A percentile compares a stretch with the other conserved stretches of the same genome.
Evolutionary conservation across 2,888 invertebrate genomes (phyloP).

Genomic region (Tipula confusa): DNA sequence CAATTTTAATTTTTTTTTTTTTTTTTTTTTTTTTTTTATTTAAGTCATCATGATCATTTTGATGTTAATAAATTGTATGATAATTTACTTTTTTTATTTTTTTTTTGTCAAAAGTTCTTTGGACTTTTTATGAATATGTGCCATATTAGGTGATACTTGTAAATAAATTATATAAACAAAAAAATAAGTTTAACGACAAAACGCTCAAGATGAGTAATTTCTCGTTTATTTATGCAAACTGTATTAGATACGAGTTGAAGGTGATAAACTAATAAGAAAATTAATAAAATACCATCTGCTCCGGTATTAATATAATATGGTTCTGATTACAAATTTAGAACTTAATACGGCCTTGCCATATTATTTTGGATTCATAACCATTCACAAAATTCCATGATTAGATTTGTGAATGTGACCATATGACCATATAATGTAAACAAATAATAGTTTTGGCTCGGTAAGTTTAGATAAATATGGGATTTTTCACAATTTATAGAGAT

Average conservation of each 20-base stretch:
- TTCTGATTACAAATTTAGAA: neutral
- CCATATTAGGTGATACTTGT: neutral
- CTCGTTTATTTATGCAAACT: neutral
- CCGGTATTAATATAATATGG: neutral
- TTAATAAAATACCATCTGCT: neutral
- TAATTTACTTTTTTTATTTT: neutral
- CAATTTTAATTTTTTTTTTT: neutral
- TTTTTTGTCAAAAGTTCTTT: neutral
- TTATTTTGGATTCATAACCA: neutral
- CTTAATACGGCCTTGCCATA: neutral
- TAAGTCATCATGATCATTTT: neutral
- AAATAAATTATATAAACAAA: neutral
- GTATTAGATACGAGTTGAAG: neutral
- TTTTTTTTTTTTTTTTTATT: too few relatives aligned
- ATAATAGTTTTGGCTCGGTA: neutral
- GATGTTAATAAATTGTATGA: neutral
- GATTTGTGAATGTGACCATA: neutral
- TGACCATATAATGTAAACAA: neutral
- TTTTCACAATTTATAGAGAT: neutral
- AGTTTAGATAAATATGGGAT: neutral
- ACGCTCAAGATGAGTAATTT: neutral
- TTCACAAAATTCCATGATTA: neutral
- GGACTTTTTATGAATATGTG: neutral
- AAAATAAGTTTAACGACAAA: constrained; percentile 13
- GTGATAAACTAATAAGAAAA: neutral